Evolutionary conservation across 2,113 vertebrate species (phyloP), one percentile per base, ranked within the genome.

Genomic region (Trochalopteron elliotii): DNA sequence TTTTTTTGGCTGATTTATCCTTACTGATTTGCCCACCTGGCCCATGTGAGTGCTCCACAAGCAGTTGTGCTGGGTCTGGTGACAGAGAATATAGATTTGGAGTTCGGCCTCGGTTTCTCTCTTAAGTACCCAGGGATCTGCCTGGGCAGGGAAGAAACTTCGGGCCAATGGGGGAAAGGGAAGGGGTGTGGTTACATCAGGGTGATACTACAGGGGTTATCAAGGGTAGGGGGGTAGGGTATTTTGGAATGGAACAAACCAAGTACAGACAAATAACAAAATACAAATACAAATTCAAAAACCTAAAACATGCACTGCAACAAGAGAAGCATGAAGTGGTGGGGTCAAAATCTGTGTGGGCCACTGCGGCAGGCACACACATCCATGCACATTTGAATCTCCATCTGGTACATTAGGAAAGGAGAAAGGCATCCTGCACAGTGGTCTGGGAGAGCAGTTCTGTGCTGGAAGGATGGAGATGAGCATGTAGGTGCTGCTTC

Each of bases 21-120:
- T 64, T 37, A 14, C 8, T 5, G 2, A 7, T 79, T 76, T 91
- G 23, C 21, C 68, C n/a, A 57, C 31, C 28, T 64, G 30, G 33
- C 31, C 45, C 6, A 2, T 5, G 2, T 4, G 23, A 42, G 25
- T 25, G 40, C 25, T 2, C 1, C 60, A 64, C 3, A 18, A 63
- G 47, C 0, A 2, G 9, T 11, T 45, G 25, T 42, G 65, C 11
- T 35, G 63, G 33, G 20, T 37, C n/a, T 49, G 22, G 70, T 19
- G n/a, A 8, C 22, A 69, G 28, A 50, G n/a, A n/a, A n/a, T n/a
- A n/a, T n/a, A n/a, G n/a, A n/a, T n/a, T n/a, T n/a, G n/a, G n/a
- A n/a, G n/a, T n/a, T n/a, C n/a, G n/a, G n/a, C n/a, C n/a, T n/a
- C n/a, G n/a, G n/a, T n/a, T n/a, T n/a, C n/a, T n/a, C n/a, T n/a